Base-by-base conservation (phyloP, 1,140 invertebrate species). In the Solenopsis invicta region DNA sequence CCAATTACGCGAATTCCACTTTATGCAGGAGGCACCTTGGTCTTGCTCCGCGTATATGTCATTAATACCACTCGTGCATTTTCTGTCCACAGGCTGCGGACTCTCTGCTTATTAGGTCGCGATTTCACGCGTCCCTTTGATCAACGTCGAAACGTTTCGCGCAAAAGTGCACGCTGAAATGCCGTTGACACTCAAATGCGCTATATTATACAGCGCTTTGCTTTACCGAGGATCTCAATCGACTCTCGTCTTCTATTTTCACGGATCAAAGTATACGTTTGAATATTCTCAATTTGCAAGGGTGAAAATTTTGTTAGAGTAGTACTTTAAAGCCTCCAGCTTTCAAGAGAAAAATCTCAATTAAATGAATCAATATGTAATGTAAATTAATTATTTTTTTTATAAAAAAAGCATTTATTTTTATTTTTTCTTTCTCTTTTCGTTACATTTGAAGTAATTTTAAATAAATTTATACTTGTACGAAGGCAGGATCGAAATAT, bases 1-100 rank as follows among this genome's bases (percentile, higher is more conserved):
- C 67, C 78, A 90, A 77, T 91, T 90, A 85, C 80, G 56, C 56
- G 50, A 85, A 84, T 89, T 85, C 45, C 75, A 74, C 75, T 82
- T 88, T 85, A 86, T 82, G 56, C 37, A 75, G 34, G 78, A 21
- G 71, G 24, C 69, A 61, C 87, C 75, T 24, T 66, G 52, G 34
- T 86, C 62, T 41, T 76, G 69, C 34, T 48, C 45, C 24, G 48
- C 34, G 59, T 67, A 24, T 5, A 50, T 64, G 66, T 77, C 78
- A 87, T 88, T 87, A 59, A 71, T 88, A 88, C 66, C 48, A n/a
- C 13, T 18, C 45, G 66, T n/a, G 48, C 71, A 45, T 6, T 76
- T 75, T 56, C 69, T 34, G 45, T 64, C 75, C 29, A 54, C 29
- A 41, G 61, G 52, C 54, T 74, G 56, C n/a, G 69, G 50, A 82